These are phyloP conservation scores for Cliona cf. orientalis DNA, from an alignment of 37 sponge, comb jelly and placozoan species.

Conservation along the genomic window DNA sequence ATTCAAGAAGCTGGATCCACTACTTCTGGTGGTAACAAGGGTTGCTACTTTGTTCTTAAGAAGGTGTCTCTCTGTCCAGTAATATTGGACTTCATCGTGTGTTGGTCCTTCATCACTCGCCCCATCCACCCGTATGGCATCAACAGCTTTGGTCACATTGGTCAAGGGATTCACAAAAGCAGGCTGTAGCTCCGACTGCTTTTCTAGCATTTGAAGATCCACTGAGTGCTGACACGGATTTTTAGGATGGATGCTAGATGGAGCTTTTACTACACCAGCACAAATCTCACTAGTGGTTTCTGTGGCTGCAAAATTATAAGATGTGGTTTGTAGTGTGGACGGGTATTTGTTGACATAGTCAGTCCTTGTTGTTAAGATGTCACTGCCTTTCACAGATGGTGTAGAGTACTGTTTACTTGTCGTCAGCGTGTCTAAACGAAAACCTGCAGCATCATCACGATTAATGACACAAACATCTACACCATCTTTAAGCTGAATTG, in stretches of 20 bases:
- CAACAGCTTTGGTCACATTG: not conserved
- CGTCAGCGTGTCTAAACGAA: slow-evolving; percentile 43
- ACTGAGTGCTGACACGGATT: not conserved
- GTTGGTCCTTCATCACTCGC: slow-evolving; percentile 32
- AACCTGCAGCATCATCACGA: slow-evolving; percentile 44
- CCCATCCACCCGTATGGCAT: slow-evolving; percentile 19
- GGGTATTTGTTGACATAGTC: slow-evolving; percentile 52
- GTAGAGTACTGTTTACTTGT: slow-evolving; percentile 18
- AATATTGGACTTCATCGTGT: slow-evolving; percentile 29
- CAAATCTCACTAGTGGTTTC: slow-evolving; percentile 34
- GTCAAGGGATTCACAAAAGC: not conserved
- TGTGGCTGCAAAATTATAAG: slow-evolving; percentile 36
- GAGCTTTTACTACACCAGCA: slow-evolving; percentile 36
- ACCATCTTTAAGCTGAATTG: not conserved
- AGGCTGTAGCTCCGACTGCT: not conserved
- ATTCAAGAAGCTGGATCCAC: slow-evolving; percentile 25
- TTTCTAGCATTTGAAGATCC: slow-evolving; percentile 14
- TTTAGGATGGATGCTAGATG: slow-evolving; percentile 2
- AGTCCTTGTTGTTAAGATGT: too few species aligned
- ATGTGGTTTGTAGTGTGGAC: slow-evolving; percentile 34
- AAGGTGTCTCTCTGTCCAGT: too few species aligned
- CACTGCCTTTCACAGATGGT: not conserved
- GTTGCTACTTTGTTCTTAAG: not conserved
- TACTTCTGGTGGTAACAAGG: slow-evolving; percentile 14
- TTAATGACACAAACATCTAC: too few species aligned